Evolutionary conservation across 2,113 vertebrate species (phyloP), one percentile per base, ranked within the genome.

Genomic region (Calyptomena viridis): DNA sequence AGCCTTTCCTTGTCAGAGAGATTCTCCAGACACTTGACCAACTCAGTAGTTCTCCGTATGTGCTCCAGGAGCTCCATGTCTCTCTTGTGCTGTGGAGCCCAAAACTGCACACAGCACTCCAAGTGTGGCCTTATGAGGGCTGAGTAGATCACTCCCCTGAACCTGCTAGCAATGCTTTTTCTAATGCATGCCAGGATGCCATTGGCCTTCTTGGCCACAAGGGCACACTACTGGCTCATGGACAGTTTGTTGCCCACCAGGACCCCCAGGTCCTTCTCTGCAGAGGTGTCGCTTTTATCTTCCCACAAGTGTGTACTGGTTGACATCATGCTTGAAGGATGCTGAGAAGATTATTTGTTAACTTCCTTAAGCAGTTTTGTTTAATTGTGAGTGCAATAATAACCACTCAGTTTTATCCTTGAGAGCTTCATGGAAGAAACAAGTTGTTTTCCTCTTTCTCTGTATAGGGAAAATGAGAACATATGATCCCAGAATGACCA

Each of bases 141-240:
- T 49, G 10, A 79, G 39, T 30, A 39, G 56, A 71, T 47, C 74
- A 25, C 5, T 19, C 47, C 6, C n/a, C 25, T 27, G 0, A 0
- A 3, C 6, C 31, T 50, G 35, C 42, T 66, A 37, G 31, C 37
- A 58, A 2, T 33, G 22, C 28, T 33, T 14, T 74, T 66, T 44
- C 37, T 18, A 23, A 11, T 19, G 42, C 59, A 73, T 14, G 31
- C 35, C 50, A 66, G 35, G 31, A 16, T 19, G 33, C 5, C 23
- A 12, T 1, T 37, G 44, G 5, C 12, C 18, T 12, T 31, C 30
- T 50, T 50, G 50, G 42, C 21, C 58, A 31, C 5, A 8, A 31
- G 35, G 8, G 12, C 40, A 66, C 22, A 35, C 30, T 49, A 35
- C 49, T 10, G 66, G 59, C 42, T 78, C 49, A 42, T 27, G 67